A percentile compares a stretch with the other conserved stretches of the same genome.
phyloP scores from a whole-genome alignment of 2,113 vertebrate genomes.

The Picathartes gymnocephalus region DNA sequence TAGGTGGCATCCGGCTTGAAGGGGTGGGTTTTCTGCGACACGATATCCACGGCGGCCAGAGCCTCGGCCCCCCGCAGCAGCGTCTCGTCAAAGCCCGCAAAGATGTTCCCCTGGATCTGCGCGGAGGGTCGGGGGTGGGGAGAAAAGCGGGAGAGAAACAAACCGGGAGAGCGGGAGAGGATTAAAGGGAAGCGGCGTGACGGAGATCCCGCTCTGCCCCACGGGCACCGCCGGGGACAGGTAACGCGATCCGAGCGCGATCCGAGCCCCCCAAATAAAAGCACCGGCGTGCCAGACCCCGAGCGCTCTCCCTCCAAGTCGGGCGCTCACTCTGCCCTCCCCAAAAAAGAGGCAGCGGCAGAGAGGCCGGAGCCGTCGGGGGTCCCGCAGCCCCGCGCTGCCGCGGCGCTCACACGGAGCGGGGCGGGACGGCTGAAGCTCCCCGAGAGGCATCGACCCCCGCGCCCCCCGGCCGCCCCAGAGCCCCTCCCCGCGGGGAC shows the following conservation, averaged over 20 bases:
- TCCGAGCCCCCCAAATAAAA: no score
- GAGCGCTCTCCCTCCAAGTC: no score
- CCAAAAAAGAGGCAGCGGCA: accelerated
- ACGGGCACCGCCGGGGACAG: neutral
- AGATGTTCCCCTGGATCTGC: conserved; percentile 91
- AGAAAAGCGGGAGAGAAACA: neutral
- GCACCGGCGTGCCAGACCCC: accelerated
- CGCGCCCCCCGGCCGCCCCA: neutral
- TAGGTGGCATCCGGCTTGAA: conserved; percentile 94
- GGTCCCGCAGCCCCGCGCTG: neutral
- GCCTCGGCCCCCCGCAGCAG: conserved; percentile 89
- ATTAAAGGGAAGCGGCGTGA: neutral
- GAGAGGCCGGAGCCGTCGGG: neutral
- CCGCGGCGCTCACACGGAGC: neutral
- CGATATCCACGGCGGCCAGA: conserved; percentile 90
- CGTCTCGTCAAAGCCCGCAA: conserved; percentile 90
- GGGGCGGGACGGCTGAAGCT: neutral
- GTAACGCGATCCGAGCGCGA: neutral
- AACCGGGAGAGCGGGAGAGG: neutral
- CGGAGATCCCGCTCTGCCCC: neutral
- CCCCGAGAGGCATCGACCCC: neutral
- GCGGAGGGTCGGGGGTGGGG: neutral
- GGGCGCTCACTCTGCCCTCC: neutral
- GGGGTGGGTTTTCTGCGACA: conserved; percentile 88
- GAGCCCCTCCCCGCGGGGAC: neutral